phyloP scores from a whole-genome alignment of 2,797 vertebrate species.

The Manis crassicaudata region DNA sequence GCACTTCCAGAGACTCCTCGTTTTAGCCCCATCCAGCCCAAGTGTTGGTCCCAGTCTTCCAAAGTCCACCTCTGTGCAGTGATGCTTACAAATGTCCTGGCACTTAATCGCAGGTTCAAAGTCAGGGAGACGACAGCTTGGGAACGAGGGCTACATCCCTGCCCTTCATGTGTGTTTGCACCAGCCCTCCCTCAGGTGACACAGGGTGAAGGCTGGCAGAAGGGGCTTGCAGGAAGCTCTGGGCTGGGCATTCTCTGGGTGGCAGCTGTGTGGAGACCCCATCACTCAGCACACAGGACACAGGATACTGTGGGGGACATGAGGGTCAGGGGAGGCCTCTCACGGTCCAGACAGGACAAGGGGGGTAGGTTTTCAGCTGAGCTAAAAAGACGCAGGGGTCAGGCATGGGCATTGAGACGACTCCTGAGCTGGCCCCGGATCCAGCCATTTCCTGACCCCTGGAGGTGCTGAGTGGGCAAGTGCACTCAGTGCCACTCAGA shows the following conservation, averaged over 20 bases:
- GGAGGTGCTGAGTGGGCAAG: background rate
- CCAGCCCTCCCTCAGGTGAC: background rate
- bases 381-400: background rate
- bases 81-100: background rate
- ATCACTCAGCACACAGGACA: background rate
- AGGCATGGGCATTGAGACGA: background rate
- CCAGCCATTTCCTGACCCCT: background rate
- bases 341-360: background rate
- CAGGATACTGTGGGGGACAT: accelerated
- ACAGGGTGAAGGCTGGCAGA: background rate
- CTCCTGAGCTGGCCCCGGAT: background rate
- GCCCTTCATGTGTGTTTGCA: background rate
- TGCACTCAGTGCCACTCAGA: background rate
- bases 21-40: background rate
- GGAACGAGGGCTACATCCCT: background rate
- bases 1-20: background rate
- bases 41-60: background rate
- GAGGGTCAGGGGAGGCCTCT: background rate
- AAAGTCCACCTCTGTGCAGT: background rate
- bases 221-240: background rate
- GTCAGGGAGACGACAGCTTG: no score
- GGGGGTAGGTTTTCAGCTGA: background rate
- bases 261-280: background rate
- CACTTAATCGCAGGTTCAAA: background rate
- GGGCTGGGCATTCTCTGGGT: background rate